Evolutionary conservation across 1,140 invertebrate genomes (phyloP).

Genomic region (Trissolcus basalis): DNA sequence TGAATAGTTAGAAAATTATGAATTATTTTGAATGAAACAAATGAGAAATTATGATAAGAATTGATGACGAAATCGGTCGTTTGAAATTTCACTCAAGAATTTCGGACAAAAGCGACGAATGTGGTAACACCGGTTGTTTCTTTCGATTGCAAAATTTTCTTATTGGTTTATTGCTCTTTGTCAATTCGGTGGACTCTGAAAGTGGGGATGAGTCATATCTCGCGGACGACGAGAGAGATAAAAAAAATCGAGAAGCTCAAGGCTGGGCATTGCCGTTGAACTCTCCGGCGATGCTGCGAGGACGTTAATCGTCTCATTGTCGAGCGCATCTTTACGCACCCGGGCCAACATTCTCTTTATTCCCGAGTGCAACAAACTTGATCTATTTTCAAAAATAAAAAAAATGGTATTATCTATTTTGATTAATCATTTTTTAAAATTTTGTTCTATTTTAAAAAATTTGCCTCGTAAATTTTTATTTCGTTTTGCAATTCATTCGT

Average conservation of each 20-base stretch:
- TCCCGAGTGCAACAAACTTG: slow-evolving; percentile 10
- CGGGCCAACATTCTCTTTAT: slow-evolving; percentile 46
- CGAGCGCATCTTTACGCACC: slow-evolving; percentile 36
- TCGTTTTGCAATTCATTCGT: slow-evolving; percentile 38
- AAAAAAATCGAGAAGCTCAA: slow-evolving; percentile 52
- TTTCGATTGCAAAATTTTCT: slow-evolving; percentile 35
- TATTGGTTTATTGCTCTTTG: slow-evolving; percentile 51
- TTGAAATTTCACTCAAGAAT: too few species aligned
- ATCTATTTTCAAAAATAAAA: too few species aligned
- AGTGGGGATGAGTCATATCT: slow-evolving; percentile 59
- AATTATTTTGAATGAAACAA: too few species aligned
- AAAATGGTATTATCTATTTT: too few species aligned
- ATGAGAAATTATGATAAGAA: too few species aligned
- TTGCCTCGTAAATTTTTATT: too few species aligned
- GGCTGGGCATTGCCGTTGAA: slow-evolving; percentile 60
- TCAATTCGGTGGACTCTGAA: slow-evolving; percentile 34
- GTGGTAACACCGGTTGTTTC: slow-evolving; percentile 23
- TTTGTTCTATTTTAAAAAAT: too few species aligned
- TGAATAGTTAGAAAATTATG: too few species aligned
- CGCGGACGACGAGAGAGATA: slow-evolving; percentile 43
- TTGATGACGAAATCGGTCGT: too few species aligned
- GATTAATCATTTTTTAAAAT: too few species aligned
- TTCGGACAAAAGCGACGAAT: slow-evolving; percentile 1
- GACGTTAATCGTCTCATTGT: slow-evolving; percentile 61
- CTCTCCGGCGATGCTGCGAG: slow-evolving; percentile 46